phyloP scores from a whole-genome alignment of 2,113 vertebrate species.

The Cariama cristata region DNA sequence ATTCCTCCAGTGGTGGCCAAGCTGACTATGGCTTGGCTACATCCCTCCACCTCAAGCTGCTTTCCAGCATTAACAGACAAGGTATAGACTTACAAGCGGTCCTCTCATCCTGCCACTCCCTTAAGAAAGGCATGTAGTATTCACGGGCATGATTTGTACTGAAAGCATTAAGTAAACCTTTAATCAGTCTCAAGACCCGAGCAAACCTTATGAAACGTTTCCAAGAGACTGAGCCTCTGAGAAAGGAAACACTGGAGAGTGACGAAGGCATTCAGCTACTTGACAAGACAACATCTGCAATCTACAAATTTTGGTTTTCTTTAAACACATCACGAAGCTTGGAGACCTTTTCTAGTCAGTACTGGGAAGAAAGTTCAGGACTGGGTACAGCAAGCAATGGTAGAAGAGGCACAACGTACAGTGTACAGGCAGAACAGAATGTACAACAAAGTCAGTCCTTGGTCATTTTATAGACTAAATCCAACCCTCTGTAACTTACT shows the following conservation, averaged over 20 bases:
- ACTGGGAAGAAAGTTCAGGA: neutral
- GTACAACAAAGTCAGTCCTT: neutral
- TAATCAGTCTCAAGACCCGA: neutral
- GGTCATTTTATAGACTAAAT: neutral
- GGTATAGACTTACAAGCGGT: fast-evolving
- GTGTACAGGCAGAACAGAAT: neutral
- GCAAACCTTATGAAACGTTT: neutral
- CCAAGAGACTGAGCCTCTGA: neutral
- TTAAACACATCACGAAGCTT: neutral
- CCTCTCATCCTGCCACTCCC: neutral
- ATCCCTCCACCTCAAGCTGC: neutral
- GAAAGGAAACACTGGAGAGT: neutral
- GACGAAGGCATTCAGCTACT: neutral
- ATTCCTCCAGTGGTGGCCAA: neutral
- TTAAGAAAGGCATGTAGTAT: neutral
- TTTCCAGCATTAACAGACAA: neutral
- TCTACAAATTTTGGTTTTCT: neutral
- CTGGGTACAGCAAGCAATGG: neutral
- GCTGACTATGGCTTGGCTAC: neutral
- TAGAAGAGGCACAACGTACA: neutral
- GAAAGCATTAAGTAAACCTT: neutral
- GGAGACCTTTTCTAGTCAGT: neutral
- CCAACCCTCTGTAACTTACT: slow-evolving; percentile 73
- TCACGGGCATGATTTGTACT: neutral
- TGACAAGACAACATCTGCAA: neutral